Percentiles rank a stretch among this genome's conserved stretches.
These are phyloP conservation scores for Orthonychiurus folsomi DNA, from an alignment of 2,888 invertebrate genomes.

Conservation along the genomic window DNA sequence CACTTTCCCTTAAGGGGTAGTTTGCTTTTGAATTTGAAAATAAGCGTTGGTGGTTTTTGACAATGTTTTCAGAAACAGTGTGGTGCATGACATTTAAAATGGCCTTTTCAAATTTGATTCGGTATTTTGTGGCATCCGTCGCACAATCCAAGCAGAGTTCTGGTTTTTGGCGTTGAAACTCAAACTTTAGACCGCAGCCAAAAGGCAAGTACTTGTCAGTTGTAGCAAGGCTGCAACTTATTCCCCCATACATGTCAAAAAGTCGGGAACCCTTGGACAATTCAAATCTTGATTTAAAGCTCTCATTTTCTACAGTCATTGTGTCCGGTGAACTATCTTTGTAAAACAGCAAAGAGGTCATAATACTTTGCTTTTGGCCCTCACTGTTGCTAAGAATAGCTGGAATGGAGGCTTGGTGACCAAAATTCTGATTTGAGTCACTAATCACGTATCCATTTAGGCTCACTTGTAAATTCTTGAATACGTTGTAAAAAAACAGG, in stretches of 20 bases:
- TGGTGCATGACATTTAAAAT: neutral
- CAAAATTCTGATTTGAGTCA: neutral
- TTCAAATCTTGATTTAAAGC: neutral
- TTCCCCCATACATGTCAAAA: neutral
- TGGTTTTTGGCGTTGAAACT: neutral
- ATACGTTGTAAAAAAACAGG: neutral
- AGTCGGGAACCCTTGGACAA: neutral
- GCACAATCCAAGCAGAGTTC: neutral
- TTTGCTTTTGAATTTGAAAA: neutral
- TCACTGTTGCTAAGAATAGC: neutral
- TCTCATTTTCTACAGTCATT: neutral
- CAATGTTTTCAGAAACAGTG: neutral
- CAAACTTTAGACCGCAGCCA: neutral
- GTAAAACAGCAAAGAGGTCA: neutral
- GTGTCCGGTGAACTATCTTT: neutral
- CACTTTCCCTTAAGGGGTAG: neutral
- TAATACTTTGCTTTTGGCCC: neutral
- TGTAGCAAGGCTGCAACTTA: neutral
- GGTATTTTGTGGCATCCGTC: neutral
- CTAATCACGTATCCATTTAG: neutral
- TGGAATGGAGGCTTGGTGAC: neutral
- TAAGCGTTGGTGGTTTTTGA: neutral
- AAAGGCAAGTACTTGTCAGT: neutral
- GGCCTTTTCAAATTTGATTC: neutral
- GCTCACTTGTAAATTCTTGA: neutral